Base-by-base conservation (phyloP, 2,113 vertebrate species). In the Oryzias celebensis region DNA sequence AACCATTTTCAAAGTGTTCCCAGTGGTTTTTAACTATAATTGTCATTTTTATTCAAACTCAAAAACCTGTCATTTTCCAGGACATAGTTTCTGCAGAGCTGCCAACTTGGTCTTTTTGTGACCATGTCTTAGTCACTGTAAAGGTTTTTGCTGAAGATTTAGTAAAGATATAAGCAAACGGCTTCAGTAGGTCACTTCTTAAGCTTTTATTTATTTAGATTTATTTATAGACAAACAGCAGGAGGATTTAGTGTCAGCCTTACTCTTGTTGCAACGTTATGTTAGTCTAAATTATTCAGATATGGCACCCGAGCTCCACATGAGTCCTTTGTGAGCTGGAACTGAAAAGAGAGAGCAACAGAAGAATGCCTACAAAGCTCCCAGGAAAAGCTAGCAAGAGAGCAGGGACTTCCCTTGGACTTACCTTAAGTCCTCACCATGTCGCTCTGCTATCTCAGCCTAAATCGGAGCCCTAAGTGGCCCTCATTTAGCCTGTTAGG, bases 401-500 rank as follows among this genome's bases (percentile, higher is more conserved):
- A 52, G 58, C 28, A 14, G 41, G 60, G 77, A 66, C 56, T 87
- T 87, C 73, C 22, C 10, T 10, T 20, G 70, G 75, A 65, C 74
- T 82, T 71, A 78, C 62, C 58, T 41, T 65, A 69, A 86, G 68
- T 70, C 82, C 51, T 64, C 62, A 56, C 55, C 62, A 63, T 86
- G 84, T 81, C 73, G 59, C 82, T 75, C 62, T 66, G 79, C 81
- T 64, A 69, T 70, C 75, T 46, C 44, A 68, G 46, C 73, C 71
- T 76, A 61, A 77, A 68, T 68, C 81, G 16, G 31, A 59, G 65
- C 59, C 80, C 82, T 89, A 75, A 89, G 87, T 84, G 83, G 78
- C 71, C 85, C 76, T 90, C 85, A 81, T 90, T 85, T 88, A 73
- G 76, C 69, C 68, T 3, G 78, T 84, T 76, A 86, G 85, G 73